A percentile compares a stretch with the other conserved stretches of the same genome.
These are phyloP conservation scores for Eucidaris tribuloides DNA, from an alignment of 35 echinoderm and acorn worm genomes.

Conservation along the genomic window DNA sequence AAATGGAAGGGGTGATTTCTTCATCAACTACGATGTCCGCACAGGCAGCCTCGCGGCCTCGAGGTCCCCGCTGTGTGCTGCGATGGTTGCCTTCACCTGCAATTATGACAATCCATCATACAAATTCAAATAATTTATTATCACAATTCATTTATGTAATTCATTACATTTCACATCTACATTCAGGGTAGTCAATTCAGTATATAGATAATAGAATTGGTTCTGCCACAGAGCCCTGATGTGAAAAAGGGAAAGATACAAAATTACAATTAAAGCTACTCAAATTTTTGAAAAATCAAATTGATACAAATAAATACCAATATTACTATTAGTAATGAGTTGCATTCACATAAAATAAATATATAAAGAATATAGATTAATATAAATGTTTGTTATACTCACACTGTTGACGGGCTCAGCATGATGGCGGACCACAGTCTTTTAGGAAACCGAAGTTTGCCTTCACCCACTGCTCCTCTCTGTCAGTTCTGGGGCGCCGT, in stretches of 20 bases:
- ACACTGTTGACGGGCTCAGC: constrained; percentile 19
- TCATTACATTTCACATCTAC: no score
- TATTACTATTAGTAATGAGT: no score
- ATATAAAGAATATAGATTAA: constrained; percentile 9
- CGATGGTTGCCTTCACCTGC: constrained; percentile 27
- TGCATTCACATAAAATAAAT: background rate
- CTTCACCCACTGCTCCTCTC: constrained; percentile 48
- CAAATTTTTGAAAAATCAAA: no score
- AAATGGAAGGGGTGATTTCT: constrained; percentile 15
- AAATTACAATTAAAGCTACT: no score
- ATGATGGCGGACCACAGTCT: constrained; percentile 20
- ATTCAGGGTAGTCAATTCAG: no score
- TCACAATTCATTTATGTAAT: no score
- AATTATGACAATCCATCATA: constrained; percentile 10
- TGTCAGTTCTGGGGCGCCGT: constrained; percentile 18
- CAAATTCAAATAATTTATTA: no score
- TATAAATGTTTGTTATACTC: constrained; percentile 26
- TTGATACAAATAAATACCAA: no score
- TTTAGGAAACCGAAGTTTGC: constrained; percentile 15
- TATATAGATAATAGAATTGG: no score
- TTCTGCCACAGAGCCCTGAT: no score
- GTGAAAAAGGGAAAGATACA: no score
- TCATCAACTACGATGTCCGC: constrained; percentile 26
- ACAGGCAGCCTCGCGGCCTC: constrained; percentile 11
- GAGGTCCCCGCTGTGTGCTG: constrained; percentile 24